Base-by-base conservation (phyloP, 2,113 vertebrate genomes). In the Probosciger aterrimus region DNA sequence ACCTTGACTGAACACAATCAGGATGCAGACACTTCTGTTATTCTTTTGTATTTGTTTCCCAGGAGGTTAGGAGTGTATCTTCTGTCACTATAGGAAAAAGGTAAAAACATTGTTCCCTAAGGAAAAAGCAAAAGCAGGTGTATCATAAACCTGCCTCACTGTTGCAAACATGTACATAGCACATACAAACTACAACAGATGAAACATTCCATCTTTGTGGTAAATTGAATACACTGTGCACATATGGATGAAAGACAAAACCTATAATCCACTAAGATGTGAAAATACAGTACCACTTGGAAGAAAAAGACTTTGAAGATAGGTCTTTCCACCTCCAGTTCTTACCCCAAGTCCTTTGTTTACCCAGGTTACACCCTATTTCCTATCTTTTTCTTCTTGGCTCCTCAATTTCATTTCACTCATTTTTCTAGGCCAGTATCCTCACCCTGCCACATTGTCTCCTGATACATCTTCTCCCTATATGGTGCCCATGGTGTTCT, bases 1-100 rank as follows among this genome's bases (percentile, higher is more conserved):
- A 96, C 96, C 96, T 97, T 93, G 85, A 95, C 31, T 87, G 76
- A 96, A 95, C 31, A 93, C 64, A 93, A 93, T 94, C 90, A 94
- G 79, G 84, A 96, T 86, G 80, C 77, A 89, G 88, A 94, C 70
- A 94, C 93, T 97, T 97, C 76, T 93, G 82, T 84, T 93, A 90
- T 52, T 95, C 83, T 95, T 95, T 95, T 94, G 86, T 70, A 81
- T 92, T 81, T 81, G 86, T 96, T 96, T 90, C 92, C 90, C 87
- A 77, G 94, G 89, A 96, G 94, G 31, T 77, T 82, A 67, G 73
- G 67, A 94, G 65, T 62, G 53, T 69, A 65, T 87, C 87, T 95
- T 88, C 83, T 95, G 80, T 92, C 85, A 95, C 71, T 95, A 69
- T 27, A 60, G 43, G 88, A 96, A 96, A 86, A 92, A 75, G 43